Evolutionary conservation across 2,113 vertebrate species (phyloP), one percentile per base, ranked within the genome.

Genomic region (Rhynchomys soricoides): DNA sequence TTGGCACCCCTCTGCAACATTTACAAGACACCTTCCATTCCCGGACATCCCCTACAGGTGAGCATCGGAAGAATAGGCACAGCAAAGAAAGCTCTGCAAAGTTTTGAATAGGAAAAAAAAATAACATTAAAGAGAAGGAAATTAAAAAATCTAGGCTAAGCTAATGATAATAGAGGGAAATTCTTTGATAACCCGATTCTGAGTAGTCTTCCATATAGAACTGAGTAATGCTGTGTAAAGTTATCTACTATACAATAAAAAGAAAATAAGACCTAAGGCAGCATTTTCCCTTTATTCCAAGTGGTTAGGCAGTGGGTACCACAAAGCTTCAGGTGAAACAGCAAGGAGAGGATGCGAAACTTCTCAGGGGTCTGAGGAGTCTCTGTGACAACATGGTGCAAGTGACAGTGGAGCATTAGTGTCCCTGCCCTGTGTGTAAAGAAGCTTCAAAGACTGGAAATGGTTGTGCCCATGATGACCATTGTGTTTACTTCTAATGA

Each of bases 41-140:
- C 96, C 0, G 98, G 92, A 2, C 98, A 98, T 11, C 98, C 99
- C 0, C 97, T 98, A 74, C 99, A 99, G 98, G 99, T 99, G 98
- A 94, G 50, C 48, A 59, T 11, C 8, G 17, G 45, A 85, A 68
- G 7, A 34, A 71, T 1, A 40, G 70, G 31, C 31, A 73, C 37
- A 73, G 15, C 2, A 21, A 40, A 3, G 37, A 37, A 37, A 16
- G 34, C 34, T 31, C 34, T 70, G 68, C 3, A 7, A n/a, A 37
- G 34, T n/a, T 40, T 40, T 66, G 15, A 66, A 31, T 3, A 66
- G 64, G 64, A 34, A 64, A 64, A 29, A 9, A 24, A 7, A 37
- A n/a, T n/a, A 19, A n/a, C 34, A n/a, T n/a, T 71, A 71, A 71
- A 64, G 26, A 29, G 26, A 9, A 73, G 19, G n/a, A 7, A 19